Percentiles rank a stretch among this genome's conserved stretches.
Evolutionary conservation across 2,797 vertebrate genomes (phyloP).

Genomic region (Pyrocephalus nanus): DNA sequence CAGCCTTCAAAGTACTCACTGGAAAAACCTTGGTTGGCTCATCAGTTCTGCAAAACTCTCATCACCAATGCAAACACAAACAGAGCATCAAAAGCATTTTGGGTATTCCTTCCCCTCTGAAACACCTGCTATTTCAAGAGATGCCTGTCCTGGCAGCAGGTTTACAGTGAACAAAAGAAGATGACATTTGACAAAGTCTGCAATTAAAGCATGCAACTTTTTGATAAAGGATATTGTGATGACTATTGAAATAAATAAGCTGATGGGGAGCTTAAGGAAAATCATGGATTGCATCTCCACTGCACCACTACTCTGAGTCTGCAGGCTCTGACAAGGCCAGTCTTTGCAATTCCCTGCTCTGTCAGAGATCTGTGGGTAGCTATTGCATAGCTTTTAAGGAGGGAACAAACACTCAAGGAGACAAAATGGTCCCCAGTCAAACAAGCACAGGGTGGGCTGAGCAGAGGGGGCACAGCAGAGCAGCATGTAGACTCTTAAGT

Average conservation of each 20-base stretch:
- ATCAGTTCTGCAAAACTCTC: neutral
- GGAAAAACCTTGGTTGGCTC: neutral
- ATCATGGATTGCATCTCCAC: neutral
- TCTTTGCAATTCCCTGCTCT: neutral
- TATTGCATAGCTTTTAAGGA: too few relatives aligned
- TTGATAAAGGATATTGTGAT: neutral
- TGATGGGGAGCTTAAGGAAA: neutral
- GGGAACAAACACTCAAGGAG: too few relatives aligned
- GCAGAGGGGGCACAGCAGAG: too few relatives aligned
- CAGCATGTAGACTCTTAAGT: too few relatives aligned
- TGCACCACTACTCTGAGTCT: too few relatives aligned
- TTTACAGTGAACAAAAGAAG: neutral
- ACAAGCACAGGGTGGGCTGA: too few relatives aligned
- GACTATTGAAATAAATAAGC: neutral
- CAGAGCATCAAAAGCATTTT: neutral
- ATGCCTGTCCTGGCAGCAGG: neutral
- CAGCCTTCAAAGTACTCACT: fast-evolving
- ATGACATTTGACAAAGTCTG: neutral
- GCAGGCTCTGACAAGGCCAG: neutral
- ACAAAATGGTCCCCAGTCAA: too few relatives aligned
- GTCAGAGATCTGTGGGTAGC: neutral
- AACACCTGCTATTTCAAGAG: neutral
- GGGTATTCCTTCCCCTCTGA: neutral
- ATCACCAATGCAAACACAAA: fast-evolving
- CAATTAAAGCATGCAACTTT: neutral